Conservation (phyloP, 2,797 vertebrate genomes). For the Ctenochaetus hawaiiensis region DNA sequence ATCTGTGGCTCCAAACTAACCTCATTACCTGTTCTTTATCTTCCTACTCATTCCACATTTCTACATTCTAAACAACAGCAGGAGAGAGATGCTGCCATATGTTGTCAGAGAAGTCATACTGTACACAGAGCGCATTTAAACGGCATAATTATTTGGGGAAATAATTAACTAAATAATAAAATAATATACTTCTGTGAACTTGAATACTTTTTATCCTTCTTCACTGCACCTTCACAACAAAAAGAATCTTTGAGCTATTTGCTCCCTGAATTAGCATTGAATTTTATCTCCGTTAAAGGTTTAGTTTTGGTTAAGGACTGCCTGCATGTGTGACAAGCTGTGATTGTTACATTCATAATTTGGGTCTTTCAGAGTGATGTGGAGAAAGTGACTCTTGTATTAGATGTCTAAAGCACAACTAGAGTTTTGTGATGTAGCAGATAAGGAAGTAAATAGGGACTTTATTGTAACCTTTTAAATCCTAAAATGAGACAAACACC, state of each 20-base stretch:
- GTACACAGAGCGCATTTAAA: too few species aligned
- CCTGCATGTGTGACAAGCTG: not conserved
- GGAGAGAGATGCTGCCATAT: not conserved
- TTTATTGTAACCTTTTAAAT: not conserved
- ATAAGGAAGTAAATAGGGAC: not conserved
- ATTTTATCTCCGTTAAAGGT: not conserved
- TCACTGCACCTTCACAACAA: not conserved
- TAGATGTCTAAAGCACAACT: not conserved
- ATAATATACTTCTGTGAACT: too few species aligned
- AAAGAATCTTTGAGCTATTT: not conserved
- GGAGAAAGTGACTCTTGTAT: not conserved
- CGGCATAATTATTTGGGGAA: too few species aligned
- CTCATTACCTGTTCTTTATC: not conserved
- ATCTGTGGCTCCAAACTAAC: not conserved
- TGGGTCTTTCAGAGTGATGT: not conserved
- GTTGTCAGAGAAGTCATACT: not conserved
- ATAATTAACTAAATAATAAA: too few species aligned
- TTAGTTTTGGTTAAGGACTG: not conserved
- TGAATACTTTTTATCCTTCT: too few species aligned
- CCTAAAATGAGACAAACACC: not conserved
- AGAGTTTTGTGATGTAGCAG: not conserved
- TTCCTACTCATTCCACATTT: not conserved
- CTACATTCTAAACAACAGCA: not conserved
- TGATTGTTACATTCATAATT: not conserved
- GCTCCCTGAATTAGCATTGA: not conserved